Percentiles rank a stretch among this genome's conserved stretches.
Conservation (phyloP, 2,113 vertebrate genomes). For the Ahaetulla prasina region DNA sequence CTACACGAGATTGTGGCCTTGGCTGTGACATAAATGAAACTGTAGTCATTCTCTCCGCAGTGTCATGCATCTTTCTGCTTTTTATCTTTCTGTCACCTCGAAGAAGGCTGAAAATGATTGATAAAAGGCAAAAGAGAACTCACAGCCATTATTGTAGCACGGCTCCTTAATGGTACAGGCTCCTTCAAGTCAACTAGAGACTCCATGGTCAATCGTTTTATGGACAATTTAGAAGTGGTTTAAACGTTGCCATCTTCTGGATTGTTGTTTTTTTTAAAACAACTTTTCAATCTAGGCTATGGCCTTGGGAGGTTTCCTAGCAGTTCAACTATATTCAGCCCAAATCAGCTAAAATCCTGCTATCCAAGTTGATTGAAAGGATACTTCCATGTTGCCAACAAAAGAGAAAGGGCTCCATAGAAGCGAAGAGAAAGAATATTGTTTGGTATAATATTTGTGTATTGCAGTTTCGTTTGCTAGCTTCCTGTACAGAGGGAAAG, state of each 20-base stretch:
- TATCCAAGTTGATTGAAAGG: not conserved
- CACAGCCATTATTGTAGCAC: not conserved
- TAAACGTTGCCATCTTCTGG: not conserved
- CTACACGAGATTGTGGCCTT: not conserved
- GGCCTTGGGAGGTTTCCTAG: not conserved
- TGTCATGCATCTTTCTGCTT: not conserved
- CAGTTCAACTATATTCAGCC: not conserved
- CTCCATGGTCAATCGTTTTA: not conserved
- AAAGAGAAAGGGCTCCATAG: not conserved
- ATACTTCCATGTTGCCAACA: not conserved
- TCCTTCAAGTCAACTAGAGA: not conserved
- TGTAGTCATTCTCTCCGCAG: not conserved
- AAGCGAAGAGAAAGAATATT: not conserved
- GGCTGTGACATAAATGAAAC: not conserved
- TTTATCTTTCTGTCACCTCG: not conserved
- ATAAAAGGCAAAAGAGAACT: not conserved
- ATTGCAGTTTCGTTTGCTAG: not conserved
- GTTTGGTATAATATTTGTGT: not conserved
- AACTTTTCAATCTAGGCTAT: not conserved
- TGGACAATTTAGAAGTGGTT: not conserved
- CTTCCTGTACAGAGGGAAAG: not conserved
- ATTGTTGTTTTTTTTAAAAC: not conserved
- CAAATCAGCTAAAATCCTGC: not conserved
- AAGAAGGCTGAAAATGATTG: not conserved
- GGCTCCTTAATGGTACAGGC: not conserved